Evolutionary conservation across 2,113 vertebrate genomes (phyloP).

Genomic region (Gambusia holbrooki): DNA sequence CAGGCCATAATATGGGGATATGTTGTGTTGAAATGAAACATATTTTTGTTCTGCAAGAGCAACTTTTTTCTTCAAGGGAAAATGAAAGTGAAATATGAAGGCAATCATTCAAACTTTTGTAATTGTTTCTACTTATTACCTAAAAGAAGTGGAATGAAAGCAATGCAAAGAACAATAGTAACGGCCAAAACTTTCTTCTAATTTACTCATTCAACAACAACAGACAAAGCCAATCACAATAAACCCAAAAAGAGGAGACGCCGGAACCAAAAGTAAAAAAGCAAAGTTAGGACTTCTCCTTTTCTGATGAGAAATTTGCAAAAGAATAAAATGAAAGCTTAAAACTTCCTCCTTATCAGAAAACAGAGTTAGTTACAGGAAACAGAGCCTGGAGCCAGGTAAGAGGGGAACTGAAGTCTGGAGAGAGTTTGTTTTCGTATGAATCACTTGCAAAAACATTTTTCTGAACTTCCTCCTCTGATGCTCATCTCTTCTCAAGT

Average conservation of each 20-base stretch:
- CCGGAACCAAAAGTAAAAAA: slow-evolving; percentile 9
- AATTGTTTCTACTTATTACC: neutral
- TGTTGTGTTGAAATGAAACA: neutral
- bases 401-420: slow-evolving; percentile 2
- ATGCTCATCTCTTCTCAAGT: slow-evolving; percentile 52
- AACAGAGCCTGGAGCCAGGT: slow-evolving; percentile 15
- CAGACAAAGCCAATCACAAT: neutral
- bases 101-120: neutral
- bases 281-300: slow-evolving; percentile 32
- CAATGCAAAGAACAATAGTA: neutral
- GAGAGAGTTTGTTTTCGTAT: slow-evolving; percentile 30
- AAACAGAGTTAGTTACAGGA: slow-evolving; percentile 26
- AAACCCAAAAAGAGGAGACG: neutral
- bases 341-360: slow-evolving; percentile 62
- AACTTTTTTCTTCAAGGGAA: neutral
- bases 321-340: slow-evolving; percentile 47
- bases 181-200: neutral
- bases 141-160: neutral
- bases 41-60: neutral
- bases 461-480: slow-evolving; percentile 46
- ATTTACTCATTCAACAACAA: slow-evolving; percentile 7
- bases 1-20: neutral
- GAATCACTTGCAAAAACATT: slow-evolving; percentile 49
- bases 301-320: slow-evolving; percentile 30
- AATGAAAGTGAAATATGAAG: neutral